A percentile compares a stretch with the other conserved stretches of the same genome.
phyloP scores from a whole-genome alignment of 2,797 vertebrate genomes.

The Poecilia gillii region DNA sequence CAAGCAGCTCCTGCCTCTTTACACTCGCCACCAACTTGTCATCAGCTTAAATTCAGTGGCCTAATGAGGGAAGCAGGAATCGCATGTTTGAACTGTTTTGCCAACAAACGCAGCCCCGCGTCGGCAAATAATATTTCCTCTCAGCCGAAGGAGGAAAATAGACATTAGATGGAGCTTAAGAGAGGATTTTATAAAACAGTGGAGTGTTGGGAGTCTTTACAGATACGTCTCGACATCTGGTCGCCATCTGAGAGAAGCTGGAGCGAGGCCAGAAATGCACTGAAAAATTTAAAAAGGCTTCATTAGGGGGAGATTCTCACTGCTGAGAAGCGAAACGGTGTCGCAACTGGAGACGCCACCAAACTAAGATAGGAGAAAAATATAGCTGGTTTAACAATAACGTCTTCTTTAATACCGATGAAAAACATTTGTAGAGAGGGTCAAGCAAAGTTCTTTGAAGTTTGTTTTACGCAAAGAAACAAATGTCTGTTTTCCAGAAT shows the following conservation, averaged over 20 bases:
- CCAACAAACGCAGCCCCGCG: slow-evolving; percentile 53
- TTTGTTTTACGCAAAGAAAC: background rate
- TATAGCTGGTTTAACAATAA: background rate
- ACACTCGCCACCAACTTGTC: slow-evolving; percentile 68
- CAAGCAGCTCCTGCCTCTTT: slow-evolving; percentile 63
- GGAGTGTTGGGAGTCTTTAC: slow-evolving; percentile 66
- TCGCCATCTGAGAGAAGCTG: slow-evolving; percentile 78
- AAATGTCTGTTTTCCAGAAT: background rate
- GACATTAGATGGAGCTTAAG: slow-evolving; percentile 42
- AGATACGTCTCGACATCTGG: slow-evolving; percentile 79
- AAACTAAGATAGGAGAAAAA: slow-evolving; percentile 17
- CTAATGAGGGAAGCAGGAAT: slow-evolving; percentile 68
- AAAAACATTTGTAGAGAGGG: background rate
- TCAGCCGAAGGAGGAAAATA: slow-evolving; percentile 29
- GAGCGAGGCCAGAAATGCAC: slow-evolving; percentile 69
- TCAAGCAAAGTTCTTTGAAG: background rate
- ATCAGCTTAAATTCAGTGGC: slow-evolving; percentile 63
- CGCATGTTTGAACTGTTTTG: slow-evolving; percentile 63
- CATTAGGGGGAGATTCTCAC: slow-evolving; percentile 73
- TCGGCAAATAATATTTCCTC: slow-evolving; percentile 58
- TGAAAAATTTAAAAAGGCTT: slow-evolving; percentile 75
- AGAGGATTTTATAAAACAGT: slow-evolving; percentile 50
- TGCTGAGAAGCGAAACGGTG: slow-evolving; percentile 39
- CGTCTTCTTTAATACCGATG: background rate
- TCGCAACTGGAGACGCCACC: slow-evolving; percentile 31